Percentiles rank a stretch among this genome's conserved stretches.
Evolutionary conservation across 2,888 invertebrate species (phyloP).

Genomic region (Anoplius nigerrimus): DNA sequence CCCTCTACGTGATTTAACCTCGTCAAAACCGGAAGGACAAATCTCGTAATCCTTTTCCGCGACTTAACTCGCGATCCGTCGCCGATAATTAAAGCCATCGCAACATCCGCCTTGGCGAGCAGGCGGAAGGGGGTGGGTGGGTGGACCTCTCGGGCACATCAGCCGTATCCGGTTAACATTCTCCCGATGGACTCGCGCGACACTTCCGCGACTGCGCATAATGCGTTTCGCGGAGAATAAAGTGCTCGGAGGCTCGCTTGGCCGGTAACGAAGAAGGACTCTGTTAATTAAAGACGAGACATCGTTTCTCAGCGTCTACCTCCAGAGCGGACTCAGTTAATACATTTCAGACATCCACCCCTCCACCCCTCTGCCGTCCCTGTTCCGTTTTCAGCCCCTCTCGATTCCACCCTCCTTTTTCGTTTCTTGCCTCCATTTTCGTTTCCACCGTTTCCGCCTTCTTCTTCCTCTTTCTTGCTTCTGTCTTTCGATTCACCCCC

Average conservation of each 20-base stretch:
- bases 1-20: too few species aligned
- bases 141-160: too few species aligned
- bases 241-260: slow-evolving; percentile 23
- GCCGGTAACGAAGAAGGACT: slow-evolving; percentile 36
- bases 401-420: too few species aligned
- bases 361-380: too few species aligned
- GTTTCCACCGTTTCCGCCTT: neutral
- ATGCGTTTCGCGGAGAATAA: slow-evolving; percentile 10
- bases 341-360: slow-evolving; percentile 25
- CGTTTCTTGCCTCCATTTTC: neutral
- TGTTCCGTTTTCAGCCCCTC: too few species aligned
- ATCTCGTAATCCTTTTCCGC: neutral
- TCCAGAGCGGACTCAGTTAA: slow-evolving; percentile 33
- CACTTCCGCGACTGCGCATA: slow-evolving; percentile 1
- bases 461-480: too few species aligned
- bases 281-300: slow-evolving; percentile 47
- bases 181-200: too few species aligned
- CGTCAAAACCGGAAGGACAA: too few species aligned
- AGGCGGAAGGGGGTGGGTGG: neutral
- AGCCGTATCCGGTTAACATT: too few species aligned
- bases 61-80: too few species aligned
- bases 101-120: neutral
- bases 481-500: neutral
- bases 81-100: neutral
- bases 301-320: slow-evolving; percentile 24